phyloP scores from a whole-genome alignment of 2,888 invertebrate genomes.

The Agapostemon virescens region DNA sequence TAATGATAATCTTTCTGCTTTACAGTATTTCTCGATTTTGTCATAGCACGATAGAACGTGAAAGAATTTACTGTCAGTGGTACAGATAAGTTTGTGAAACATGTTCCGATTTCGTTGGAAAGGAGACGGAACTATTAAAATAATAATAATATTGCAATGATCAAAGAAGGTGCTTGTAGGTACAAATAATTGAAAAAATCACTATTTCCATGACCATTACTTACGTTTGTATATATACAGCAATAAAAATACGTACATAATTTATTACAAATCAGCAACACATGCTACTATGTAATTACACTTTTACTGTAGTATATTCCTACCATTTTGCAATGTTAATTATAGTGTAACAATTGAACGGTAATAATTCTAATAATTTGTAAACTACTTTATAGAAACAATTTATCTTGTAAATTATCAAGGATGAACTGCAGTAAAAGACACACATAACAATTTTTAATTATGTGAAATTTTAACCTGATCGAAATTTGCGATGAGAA shows the following conservation, averaged over 20 bases:
- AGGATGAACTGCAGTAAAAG: constrained; percentile 20
- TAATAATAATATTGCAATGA: constrained; percentile 14
- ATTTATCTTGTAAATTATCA: not conserved
- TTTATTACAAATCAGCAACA: constrained; percentile 49
- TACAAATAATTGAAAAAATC: constrained; percentile 38
- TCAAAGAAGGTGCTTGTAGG: constrained; percentile 46
- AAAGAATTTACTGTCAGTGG: constrained; percentile 29
- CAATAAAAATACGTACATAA: constrained; percentile 29
- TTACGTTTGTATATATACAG: constrained; percentile 38
- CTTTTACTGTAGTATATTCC: constrained; percentile 27
- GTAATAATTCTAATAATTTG: not conserved
- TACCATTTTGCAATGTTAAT: not conserved
- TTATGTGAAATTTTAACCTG: constrained; percentile 12
- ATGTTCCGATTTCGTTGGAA: constrained; percentile 28
- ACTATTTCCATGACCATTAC: constrained; percentile 24
- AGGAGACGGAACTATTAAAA: constrained; percentile 27
- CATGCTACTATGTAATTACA: constrained; percentile 23
- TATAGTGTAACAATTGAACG: not conserved
- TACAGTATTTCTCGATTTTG: constrained; percentile 57
- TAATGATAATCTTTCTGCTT: constrained; percentile 33
- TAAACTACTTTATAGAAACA: not conserved
- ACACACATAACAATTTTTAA: constrained; percentile 6
- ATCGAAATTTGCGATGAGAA: constrained; percentile 2
- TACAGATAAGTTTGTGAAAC: constrained; percentile 25
- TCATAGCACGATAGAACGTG: constrained; percentile 30